These are phyloP conservation scores for Elachura formosa DNA, from an alignment of 2,113 vertebrate genomes.

Conservation along the genomic window DNA sequence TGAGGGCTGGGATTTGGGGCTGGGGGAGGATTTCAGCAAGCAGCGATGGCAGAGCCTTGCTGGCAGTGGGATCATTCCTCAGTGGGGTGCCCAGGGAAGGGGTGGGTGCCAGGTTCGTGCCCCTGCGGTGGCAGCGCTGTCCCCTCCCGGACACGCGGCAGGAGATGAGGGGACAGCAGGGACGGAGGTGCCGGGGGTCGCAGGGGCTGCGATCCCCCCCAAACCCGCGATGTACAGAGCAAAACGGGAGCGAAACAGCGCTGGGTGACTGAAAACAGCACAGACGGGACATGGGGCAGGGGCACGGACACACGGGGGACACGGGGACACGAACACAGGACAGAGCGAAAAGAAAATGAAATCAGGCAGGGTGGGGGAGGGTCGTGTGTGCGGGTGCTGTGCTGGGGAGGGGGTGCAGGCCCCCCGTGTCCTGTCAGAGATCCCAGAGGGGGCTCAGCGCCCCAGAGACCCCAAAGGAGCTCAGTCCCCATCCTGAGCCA, in stretches of 20 bases:
- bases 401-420: not conserved
- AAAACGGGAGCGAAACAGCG: not conserved
- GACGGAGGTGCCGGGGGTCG: not conserved
- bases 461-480: rapidly evolving
- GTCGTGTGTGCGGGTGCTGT: not conserved
- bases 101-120: too few species aligned
- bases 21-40: not conserved
- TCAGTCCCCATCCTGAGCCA: not conserved
- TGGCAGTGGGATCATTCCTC: not conserved
- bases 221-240: not conserved
- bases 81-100: rapidly evolving
- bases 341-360: constrained; percentile 45
- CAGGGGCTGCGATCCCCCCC: not conserved
- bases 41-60: rapidly evolving
- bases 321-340: not conserved
- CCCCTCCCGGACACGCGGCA: rapidly evolving
- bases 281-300: not conserved
- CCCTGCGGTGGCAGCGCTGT: not conserved
- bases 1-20: not conserved
- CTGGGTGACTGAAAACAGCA: not conserved
- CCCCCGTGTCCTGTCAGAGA: not conserved
- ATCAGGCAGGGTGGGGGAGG: not conserved
- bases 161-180: not conserved
- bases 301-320: not conserved
- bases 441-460: not conserved